Base-by-base conservation (phyloP, 2,888 invertebrate genomes). In the Agapetus fuscipes region DNA sequence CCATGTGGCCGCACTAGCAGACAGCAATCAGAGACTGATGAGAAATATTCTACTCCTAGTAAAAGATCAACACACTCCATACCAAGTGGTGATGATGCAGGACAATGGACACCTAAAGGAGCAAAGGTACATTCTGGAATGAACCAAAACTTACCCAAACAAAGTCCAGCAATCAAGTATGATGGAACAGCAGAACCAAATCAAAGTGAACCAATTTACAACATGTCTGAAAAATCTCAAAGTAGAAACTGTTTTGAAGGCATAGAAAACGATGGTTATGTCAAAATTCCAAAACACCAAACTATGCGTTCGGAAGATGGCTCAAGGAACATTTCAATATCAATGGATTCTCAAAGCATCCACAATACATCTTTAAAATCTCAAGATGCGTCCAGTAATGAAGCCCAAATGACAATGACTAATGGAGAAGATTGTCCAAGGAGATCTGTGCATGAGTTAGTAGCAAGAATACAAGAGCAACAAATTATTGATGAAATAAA, bases 381-480 rank as follows among this genome's bases (percentile, higher is more conserved):
- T 4, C 5, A 20, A 20, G 20, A 9, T 6, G 5, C 9, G 20
- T 20, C 20, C 5, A 9, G 20, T 20, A 49, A 49, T 27, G 13
- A 16, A 24, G 20, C 31, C 9, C 27, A 3, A 34, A 34, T 20
- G 28, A 26, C 34, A 50, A 57, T 14, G 60, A 57, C 6, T 5
- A 61, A 61, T 44, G 62, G 62, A 34, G 49, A 46, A 10, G 49
- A 49, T n/a, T 50, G 53, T 32, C 63, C 64, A 2, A 62, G 76
- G 30, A 73, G 66, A 49, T 72, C 75, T 1, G 78, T 78, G 1
- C 78, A 76, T 51, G 77, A 78, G 52, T 57, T 78, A 49, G 76
- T 78, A 15, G 77, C 76, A 2, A 68, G 71, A 53, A 74, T 76
- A 7, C 78, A 78, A 55, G 65, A 64, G 17, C 61, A 71, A 35